Conservation (phyloP, 2,888 invertebrate species). For the Caenorhabditis panamensis region DNA sequence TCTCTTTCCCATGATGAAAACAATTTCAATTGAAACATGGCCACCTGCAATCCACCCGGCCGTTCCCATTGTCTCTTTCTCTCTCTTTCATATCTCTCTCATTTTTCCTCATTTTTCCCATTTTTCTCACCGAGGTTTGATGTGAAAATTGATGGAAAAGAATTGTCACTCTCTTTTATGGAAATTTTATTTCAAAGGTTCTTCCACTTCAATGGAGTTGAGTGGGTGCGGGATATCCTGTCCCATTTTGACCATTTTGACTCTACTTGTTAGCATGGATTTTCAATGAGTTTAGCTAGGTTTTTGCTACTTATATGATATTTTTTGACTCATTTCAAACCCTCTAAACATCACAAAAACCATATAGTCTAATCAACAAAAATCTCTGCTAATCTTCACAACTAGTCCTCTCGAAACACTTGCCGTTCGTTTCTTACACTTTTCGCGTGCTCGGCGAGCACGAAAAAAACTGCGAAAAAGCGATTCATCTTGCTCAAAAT, state of each 20-base stretch:
- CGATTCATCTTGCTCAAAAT: constrained; percentile 17
- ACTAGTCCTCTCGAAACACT: not conserved
- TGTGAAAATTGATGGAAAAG: too few relatives aligned
- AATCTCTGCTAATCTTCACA: not conserved
- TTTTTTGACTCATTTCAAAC: too few relatives aligned
- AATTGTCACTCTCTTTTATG: not conserved
- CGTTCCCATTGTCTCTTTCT: not conserved
- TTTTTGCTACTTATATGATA: too few relatives aligned
- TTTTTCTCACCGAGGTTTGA: not conserved
- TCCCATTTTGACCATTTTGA: too few relatives aligned
- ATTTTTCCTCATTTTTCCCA: not conserved
- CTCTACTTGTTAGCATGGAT: too few relatives aligned
- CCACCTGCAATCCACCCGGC: not conserved
- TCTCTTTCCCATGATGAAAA: not conserved
- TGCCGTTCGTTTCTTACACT: constrained; percentile 3
- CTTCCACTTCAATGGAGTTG: not conserved
- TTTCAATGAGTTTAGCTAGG: too few relatives aligned
- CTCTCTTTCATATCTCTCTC: not conserved
- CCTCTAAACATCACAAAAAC: too few relatives aligned
- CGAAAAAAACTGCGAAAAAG: not conserved
- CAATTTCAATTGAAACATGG: not conserved
- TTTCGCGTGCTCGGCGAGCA: not conserved
- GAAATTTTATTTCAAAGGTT: constrained; percentile 1
- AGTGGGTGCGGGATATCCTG: too few relatives aligned
- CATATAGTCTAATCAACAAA: too few relatives aligned